Conservation (phyloP, 2,113 vertebrate genomes). For the Symphodus melops region DNA sequence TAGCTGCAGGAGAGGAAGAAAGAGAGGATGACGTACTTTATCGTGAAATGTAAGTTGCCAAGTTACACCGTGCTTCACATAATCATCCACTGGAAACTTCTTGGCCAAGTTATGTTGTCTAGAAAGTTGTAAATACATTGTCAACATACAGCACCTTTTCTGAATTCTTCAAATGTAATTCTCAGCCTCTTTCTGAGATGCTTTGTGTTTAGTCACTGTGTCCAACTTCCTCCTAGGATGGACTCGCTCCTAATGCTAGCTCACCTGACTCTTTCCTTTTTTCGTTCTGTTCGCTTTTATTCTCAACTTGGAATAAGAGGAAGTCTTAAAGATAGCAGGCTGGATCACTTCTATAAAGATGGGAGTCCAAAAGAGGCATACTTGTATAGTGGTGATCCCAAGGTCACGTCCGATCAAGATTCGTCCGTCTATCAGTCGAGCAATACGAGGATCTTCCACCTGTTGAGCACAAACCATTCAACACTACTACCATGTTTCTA, state of each 20-base stretch:
- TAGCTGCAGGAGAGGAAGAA: conserved; percentile 12
- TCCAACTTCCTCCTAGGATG: not conserved
- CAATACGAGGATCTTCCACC: conserved; percentile 91
- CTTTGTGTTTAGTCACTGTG: not conserved
- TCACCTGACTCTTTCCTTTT: no score
- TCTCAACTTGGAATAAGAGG: no score
- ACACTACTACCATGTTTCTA: no score
- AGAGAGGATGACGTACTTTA: conserved; percentile 32
- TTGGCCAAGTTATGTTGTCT: not conserved
- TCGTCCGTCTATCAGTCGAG: conserved; percentile 87
- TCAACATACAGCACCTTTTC: not conserved
- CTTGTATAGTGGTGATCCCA: conserved; percentile 95
- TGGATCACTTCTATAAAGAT: not conserved
- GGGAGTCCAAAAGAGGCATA: conserved; percentile 46
- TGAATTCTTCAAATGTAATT: not conserved
- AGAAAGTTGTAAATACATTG: conserved; percentile 1
- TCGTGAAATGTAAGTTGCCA: conserved; percentile 16
- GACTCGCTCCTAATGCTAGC: no score
- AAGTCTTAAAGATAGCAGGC: not conserved
- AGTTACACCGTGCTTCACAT: conserved; percentile 32
- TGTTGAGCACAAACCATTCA: conserved; percentile 41
- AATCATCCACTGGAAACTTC: conserved; percentile 9
- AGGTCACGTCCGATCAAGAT: conserved; percentile 90
- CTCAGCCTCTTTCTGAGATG: not conserved
- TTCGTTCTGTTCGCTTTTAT: no score